Conservation (phyloP, 2,113 vertebrate species). For the Stictonetta naevosa region DNA sequence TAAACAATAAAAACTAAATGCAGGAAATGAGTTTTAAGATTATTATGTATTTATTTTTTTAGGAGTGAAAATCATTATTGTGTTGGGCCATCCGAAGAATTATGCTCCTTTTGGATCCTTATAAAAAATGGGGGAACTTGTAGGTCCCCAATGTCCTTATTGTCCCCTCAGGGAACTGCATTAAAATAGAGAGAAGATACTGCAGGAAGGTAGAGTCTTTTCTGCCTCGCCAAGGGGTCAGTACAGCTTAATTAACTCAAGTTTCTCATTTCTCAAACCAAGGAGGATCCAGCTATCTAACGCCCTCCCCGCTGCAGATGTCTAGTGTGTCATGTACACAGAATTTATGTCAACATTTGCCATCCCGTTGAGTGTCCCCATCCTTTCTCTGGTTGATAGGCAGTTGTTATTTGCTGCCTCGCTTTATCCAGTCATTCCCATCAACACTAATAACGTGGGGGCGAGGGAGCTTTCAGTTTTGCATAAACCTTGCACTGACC, state of each 20-base stretch:
- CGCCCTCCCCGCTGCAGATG: not conserved
- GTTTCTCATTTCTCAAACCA: slow-evolving; percentile 35
- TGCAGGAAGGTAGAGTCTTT: not conserved
- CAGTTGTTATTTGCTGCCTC: slow-evolving; percentile 6
- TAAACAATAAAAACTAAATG: not conserved
- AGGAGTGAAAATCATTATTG: not conserved
- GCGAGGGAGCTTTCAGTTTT: not conserved
- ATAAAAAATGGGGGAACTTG: not conserved
- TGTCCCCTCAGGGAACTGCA: not conserved
- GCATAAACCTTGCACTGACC: slow-evolving; percentile 26
- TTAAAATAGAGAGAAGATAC: not conserved
- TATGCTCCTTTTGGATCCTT: not conserved
- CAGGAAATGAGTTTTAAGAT: not conserved
- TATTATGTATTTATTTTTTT: not conserved
- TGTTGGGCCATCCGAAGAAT: not conserved
- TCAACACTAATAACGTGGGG: not conserved
- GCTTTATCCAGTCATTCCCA: not conserved
- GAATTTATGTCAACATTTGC: slow-evolving; percentile 54
- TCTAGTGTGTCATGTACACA: not conserved
- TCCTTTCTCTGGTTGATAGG: not conserved
- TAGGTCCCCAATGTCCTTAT: not conserved
- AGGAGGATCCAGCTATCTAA: not conserved
- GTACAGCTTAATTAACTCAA: slow-evolving; percentile 32
- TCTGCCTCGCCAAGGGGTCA: not conserved
- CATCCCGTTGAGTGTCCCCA: not conserved